Base-by-base conservation (phyloP, 2,113 vertebrate species). In the Periophthalmodon schlosseri region DNA sequence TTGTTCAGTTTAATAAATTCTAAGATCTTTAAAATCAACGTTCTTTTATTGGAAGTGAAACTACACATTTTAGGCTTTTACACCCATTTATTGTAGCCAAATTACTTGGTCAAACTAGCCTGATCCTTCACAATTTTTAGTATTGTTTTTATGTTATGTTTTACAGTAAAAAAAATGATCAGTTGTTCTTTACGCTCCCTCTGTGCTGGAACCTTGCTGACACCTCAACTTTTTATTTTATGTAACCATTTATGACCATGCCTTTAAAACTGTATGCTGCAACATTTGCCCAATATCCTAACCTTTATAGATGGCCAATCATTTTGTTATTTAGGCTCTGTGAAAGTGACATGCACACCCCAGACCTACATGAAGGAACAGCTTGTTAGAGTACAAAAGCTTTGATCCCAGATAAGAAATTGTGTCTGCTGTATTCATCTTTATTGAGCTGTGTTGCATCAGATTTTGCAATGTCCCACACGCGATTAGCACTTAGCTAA, bases 381-480 rank as follows among this genome's bases (percentile, higher is more conserved):
- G 36, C 56, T 57, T 63, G 49, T 58, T 2, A 6, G 39, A 54
- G 69, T 0, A 49, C 11, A 64, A 56, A 73, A 57, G 60, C 34
- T 79, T 70, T 70, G 73, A 80, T 80, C 65, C 58, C 1, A 6
- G 75, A 83, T 46, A 2, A 70, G 44, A 68, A 70, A 68, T 24
- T 4, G 69, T 54, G 58, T 65, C 44, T 73, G 49, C 49, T 5
- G 49, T 52, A 52, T 52, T 74, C 28, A 50, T 67, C 68, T 73
- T 2, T 61, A 76, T 83, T 77, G 73, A 82, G 69, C 68, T 54
- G 14, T 61, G 52, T 84, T 87, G 74, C 81, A 81, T 82, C 75
- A 82, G 36, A 28, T 76, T 44, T 58, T 75, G 64, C 76, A 72
- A 63, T 47, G 54, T 78, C 72, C 72, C 69, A 61, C 16, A 56